Percentiles rank a stretch among this genome's conserved stretches.
Evolutionary conservation across 2,113 vertebrate species (phyloP).

Genomic region (Struthio camelus): DNA sequence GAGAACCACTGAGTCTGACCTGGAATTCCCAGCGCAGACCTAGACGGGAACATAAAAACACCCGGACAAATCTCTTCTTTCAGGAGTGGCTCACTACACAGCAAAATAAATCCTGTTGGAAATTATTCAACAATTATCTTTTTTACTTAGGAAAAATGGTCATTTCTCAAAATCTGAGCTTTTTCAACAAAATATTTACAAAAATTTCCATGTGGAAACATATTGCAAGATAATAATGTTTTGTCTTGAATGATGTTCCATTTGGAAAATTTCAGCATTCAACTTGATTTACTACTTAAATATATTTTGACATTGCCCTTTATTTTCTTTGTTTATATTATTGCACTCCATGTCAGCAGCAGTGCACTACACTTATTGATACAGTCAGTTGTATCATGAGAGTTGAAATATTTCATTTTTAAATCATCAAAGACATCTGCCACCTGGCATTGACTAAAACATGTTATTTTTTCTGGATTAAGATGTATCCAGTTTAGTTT

Average conservation of each 20-base stretch:
- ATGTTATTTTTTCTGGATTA: background rate
- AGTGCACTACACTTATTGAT: background rate
- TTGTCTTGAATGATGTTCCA: background rate
- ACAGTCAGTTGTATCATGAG: background rate
- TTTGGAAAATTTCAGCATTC: background rate
- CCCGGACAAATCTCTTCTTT: background rate
- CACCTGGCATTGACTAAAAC: background rate
- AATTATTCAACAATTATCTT: background rate
- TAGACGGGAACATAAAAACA: background rate
- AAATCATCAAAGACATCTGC: background rate
- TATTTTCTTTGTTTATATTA: background rate
- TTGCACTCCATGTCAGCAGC: accelerated
- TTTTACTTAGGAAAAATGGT: background rate
- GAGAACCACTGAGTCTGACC: background rate
- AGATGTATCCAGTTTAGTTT: background rate
- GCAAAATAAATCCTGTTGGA: background rate
- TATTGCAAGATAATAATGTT: background rate
- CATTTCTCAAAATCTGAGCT: background rate
- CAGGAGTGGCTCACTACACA: background rate
- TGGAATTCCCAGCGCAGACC: background rate
- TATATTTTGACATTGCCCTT: background rate
- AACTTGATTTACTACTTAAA: background rate
- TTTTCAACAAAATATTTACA: background rate
- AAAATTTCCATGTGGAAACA: background rate
- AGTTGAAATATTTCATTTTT: background rate